Percentiles rank a stretch among this genome's conserved stretches.
phyloP scores from a whole-genome alignment of 1,140 invertebrate genomes.

The roundworm (Caenorhabditis elegans) region DNA sequence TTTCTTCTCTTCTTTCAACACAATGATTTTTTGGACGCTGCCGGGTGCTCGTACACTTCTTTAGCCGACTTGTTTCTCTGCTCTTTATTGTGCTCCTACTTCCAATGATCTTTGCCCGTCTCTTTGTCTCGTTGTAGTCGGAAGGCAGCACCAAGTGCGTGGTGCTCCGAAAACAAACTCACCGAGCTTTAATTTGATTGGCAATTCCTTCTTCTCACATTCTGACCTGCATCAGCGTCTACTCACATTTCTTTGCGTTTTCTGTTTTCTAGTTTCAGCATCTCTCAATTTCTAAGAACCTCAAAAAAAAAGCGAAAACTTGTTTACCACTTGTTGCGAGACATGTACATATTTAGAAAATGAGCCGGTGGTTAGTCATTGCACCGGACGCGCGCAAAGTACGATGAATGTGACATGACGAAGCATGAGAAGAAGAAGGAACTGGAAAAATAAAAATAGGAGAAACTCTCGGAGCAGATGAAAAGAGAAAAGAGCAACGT shows the following conservation, averaged over 20 bases:
- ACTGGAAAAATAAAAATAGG: not conserved
- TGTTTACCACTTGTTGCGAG: slow-evolving; percentile 22
- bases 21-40: slow-evolving; percentile 15
- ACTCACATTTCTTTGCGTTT: not conserved
- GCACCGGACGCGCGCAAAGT: not conserved
- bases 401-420: slow-evolving; percentile 21
- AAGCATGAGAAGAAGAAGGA: not conserved
- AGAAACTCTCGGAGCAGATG: not conserved
- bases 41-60: not conserved
- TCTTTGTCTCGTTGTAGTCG: not conserved
- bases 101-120: slow-evolving; percentile 18
- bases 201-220: not conserved
- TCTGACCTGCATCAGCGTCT: not conserved
- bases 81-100: not conserved
- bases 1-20: not conserved
- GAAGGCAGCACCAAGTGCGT: not conserved
- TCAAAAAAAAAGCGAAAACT: not conserved
- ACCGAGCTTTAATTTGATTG: slow-evolving; percentile 6
- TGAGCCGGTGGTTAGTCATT: slow-evolving; percentile 10
- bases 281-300: not conserved
- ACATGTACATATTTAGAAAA: slow-evolving; percentile 27
- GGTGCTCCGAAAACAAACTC: slow-evolving; percentile 14
- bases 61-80: not conserved
- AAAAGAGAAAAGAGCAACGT: slow-evolving; percentile 31
- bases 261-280: not conserved